Conservation (phyloP, 1,140 invertebrate species). For the Lepidurus apus region DNA sequence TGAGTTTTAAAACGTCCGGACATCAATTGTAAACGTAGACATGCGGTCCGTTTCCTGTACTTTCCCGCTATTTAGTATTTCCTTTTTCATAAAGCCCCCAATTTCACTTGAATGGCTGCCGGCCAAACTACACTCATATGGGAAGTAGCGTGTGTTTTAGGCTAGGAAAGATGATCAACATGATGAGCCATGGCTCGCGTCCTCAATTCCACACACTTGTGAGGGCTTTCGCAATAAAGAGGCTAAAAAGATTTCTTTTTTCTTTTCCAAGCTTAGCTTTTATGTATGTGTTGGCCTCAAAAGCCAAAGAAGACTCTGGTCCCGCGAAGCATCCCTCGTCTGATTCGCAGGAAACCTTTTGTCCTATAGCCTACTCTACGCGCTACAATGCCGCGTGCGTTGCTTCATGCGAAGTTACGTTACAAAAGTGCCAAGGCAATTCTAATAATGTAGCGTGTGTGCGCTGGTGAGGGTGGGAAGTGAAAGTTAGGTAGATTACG, state of each 20-base stretch:
- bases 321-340: too few species aligned
- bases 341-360: too few species aligned
- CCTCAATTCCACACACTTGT: constrained; percentile 13
- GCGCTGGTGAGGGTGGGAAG: constrained; percentile 2
- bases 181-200: constrained; percentile 5
- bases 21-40: background rate
- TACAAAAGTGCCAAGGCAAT: background rate
- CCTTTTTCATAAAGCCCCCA: background rate
- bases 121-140: background rate
- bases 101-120: background rate
- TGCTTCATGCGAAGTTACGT: background rate
- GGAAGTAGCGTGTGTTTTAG: background rate
- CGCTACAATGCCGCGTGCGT: too few species aligned
- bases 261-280: background rate
- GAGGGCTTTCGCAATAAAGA: background rate
- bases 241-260: background rate
- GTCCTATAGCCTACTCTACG: too few species aligned
- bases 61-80: background rate
- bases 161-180: background rate
- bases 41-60: background rate
- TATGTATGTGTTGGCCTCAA: background rate
- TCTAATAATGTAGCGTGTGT: background rate
- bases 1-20: too few species aligned
- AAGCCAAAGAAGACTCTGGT: too few species aligned
- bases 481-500: background rate